A percentile compares a stretch with the other conserved stretches of the same genome.
phyloP scores from a whole-genome alignment of 2,888 invertebrate species.

The Meganola albula region DNA sequence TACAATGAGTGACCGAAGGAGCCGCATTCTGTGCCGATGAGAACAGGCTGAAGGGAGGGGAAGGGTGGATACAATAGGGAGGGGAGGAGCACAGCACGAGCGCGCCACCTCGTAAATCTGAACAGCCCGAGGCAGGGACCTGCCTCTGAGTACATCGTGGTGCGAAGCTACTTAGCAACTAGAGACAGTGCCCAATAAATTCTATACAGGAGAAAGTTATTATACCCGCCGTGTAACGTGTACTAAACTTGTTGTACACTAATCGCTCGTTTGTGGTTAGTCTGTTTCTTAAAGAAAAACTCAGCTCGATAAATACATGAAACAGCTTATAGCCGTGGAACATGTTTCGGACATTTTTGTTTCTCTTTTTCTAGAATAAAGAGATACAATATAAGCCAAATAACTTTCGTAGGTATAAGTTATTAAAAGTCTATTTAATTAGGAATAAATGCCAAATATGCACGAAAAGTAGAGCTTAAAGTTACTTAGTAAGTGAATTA shows the following conservation, averaged over 20 bases:
- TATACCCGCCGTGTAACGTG: slow-evolving; percentile 30
- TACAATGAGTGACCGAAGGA: slow-evolving; percentile 49
- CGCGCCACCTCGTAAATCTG: slow-evolving; percentile 62
- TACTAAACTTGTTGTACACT: slow-evolving; percentile 32
- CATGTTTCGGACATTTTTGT: too few species aligned
- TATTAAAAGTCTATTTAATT: too few species aligned
- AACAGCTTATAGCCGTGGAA: slow-evolving; percentile 13
- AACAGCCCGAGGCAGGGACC: slow-evolving; percentile 45
- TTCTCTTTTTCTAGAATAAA: too few species aligned
- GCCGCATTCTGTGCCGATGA: slow-evolving; percentile 36
- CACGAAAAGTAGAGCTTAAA: too few species aligned
- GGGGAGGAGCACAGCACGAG: slow-evolving; percentile 48
- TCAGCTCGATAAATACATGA: slow-evolving; percentile 20
- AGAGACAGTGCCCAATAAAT: slow-evolving; percentile 49
- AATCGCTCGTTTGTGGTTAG: slow-evolving; percentile 33
- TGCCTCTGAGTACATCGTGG: slow-evolving; percentile 34
- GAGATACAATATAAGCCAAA: background rate
- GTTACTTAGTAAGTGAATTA: too few species aligned
- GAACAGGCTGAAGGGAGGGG: too few species aligned
- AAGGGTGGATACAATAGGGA: slow-evolving; percentile 24
- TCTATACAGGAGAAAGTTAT: slow-evolving; percentile 42
- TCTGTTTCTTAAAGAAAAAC: slow-evolving; percentile 26
- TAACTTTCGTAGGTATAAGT: too few species aligned
- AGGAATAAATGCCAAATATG: too few species aligned
- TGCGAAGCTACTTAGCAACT: slow-evolving; percentile 43